Evolutionary conservation across 30 jellyfish, hydroid and myxozoan genomes (phyloP).

Genomic region (Cassiopea xamachana): DNA sequence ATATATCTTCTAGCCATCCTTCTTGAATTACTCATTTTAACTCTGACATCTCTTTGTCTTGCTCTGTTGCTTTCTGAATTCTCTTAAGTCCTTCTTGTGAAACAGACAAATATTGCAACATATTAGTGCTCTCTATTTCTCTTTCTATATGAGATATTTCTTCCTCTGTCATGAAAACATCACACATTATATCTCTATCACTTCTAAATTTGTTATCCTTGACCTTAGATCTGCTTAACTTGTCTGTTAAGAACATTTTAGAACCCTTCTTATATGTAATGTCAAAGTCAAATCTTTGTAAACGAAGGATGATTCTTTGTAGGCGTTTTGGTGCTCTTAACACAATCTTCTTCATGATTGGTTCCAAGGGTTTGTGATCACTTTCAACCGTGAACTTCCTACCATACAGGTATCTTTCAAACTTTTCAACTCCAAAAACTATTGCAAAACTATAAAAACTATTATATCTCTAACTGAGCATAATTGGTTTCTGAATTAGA

Average conservation of each 20-base stretch:
- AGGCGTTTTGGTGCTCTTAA: slow-evolving; percentile 56
- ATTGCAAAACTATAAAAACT: slow-evolving; percentile 40
- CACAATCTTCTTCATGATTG: slow-evolving; percentile 29
- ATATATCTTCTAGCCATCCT: slow-evolving; percentile 53
- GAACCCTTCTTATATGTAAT: slow-evolving; percentile 42
- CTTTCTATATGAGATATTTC: slow-evolving; percentile 39
- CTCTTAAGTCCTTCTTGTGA: slow-evolving; percentile 36
- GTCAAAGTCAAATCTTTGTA: slow-evolving; percentile 47
- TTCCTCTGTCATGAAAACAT: slow-evolving; percentile 35
- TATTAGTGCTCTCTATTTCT: slow-evolving; percentile 25
- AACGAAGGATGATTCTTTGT: slow-evolving; percentile 56
- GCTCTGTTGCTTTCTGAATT: slow-evolving; percentile 39
- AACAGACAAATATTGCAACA: slow-evolving; percentile 32
- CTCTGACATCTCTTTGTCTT: slow-evolving; percentile 38
- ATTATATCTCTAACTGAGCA: slow-evolving; percentile 56
- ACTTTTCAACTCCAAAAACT: slow-evolving; percentile 42
- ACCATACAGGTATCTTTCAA: slow-evolving; percentile 52
- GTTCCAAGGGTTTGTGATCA: slow-evolving; percentile 71
- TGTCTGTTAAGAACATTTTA: slow-evolving; percentile 45
- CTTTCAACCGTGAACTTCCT: slow-evolving; percentile 19
- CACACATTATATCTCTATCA: slow-evolving; percentile 14
- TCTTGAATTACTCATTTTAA: slow-evolving; percentile 28
- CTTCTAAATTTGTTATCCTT: neutral
- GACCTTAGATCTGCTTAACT: slow-evolving; percentile 34
- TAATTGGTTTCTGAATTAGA: slow-evolving; percentile 31